Conservation (phyloP, 2,888 invertebrate species). For the Amblyteles armatorius region DNA sequence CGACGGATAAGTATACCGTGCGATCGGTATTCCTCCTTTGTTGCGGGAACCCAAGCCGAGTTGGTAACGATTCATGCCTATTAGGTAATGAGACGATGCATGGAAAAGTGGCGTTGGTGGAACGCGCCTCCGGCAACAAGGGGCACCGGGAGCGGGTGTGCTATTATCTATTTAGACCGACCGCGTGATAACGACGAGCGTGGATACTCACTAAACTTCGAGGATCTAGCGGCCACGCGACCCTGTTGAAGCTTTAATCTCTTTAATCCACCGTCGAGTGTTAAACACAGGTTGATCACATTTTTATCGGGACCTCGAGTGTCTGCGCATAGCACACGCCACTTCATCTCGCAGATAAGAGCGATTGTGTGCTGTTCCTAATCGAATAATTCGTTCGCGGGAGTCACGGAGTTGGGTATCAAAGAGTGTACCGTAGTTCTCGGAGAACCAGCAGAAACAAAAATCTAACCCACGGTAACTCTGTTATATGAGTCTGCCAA, state of each 20-base stretch:
- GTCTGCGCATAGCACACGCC: background rate
- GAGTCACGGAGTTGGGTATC: background rate
- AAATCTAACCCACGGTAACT: background rate
- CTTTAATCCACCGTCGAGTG: background rate
- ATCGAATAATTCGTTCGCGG: background rate
- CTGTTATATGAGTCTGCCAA: too few species aligned
- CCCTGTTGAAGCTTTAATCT: background rate
- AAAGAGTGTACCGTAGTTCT: background rate
- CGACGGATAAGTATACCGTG: background rate
- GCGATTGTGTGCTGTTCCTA: background rate
- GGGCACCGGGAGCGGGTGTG: background rate
- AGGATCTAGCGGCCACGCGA: background rate
- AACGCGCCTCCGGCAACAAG: background rate
- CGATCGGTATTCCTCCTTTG: background rate
- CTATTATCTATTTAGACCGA: background rate
- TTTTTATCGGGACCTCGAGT: conserved; percentile 21
- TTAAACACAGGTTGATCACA: background rate
- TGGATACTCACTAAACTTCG: background rate
- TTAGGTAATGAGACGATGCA: background rate
- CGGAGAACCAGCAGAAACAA: background rate
- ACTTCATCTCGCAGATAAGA: background rate
- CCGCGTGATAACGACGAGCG: background rate
- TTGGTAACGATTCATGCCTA: background rate
- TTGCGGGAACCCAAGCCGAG: background rate
- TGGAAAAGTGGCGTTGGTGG: background rate